Base-by-base conservation (phyloP, 2,888 invertebrate species). In the Apamea epomidion region DNA sequence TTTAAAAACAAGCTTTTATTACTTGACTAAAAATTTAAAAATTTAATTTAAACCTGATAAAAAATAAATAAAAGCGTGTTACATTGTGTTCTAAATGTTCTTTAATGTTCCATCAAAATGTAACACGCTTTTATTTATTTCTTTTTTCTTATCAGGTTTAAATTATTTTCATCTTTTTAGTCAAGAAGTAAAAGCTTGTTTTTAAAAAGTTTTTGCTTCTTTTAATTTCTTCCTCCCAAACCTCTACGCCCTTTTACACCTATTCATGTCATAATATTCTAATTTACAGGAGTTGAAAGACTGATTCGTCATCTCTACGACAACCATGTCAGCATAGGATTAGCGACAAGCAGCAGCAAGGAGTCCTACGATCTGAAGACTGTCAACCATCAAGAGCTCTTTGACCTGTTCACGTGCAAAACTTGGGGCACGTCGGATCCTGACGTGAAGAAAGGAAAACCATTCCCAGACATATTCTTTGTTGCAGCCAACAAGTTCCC, bases 381-480 rank as follows among this genome's bases (percentile, higher is more conserved):
- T 0, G 93, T 94, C 25, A 97, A 98, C 48, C 98, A 98, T 92
- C 97, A 98, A 91, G 97, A 98, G 42, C 92, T 98, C 21, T 98
- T 98, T 91, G 93, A 97, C 12, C 92, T 98, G 71, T 98, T 99
- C 78, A 92, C 97, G 76, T 98, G 98, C 92, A 97, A 98, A 86
- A 99, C 99, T 0, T 97, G 98, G 90, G 99, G 98, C 0, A 98
- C 98, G 16, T 98, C 98, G 29, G 99, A 99, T 93, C 98, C 98
- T 0, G 98, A 98, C 75, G 99, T 99, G 2, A 98, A 98, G 92
- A 95, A 97, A 69, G 99, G 99, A 0, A 99, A 99, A 96, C 99
- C 99, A 0, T 97, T 97, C 64, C 99, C 99, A 0, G 99, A 99
- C 93, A 98, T 99, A 89, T 99, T 99, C 93, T 93, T 98, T 5